Evolutionary conservation across 2,113 vertebrate species (phyloP), one percentile per base, ranked within the genome.

Genomic region (Laticauda laticaudata): DNA sequence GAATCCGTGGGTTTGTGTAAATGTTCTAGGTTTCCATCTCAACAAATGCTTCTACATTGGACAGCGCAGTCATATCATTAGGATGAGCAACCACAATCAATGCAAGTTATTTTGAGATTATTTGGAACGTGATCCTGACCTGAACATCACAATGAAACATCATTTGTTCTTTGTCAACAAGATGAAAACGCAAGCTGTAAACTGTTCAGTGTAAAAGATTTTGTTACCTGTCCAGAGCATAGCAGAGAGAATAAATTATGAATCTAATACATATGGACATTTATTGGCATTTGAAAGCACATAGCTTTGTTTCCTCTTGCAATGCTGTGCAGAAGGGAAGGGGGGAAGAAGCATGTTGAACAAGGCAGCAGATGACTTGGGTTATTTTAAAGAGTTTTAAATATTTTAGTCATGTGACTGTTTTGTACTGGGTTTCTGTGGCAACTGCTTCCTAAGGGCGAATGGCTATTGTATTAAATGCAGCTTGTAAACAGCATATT

Each of bases 331-430:
- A 96, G 96, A 95, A 96, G 94, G 96, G 7, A 51, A 2, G 26
- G 39, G 96, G 7, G 18, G 26, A 61, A 61, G 3, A 59, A 86
- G 88, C 8, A 23, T 86, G 56, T 4, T 86, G 92, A 90, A 87
- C 96, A 98, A 98, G 97, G 98, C 97, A 97, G 97, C 97, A 98
- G 97, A 97, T 97, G 97, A 97, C 97, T 97, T 97, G 97, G 97
- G 96, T 98, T 98, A 97, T 98, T 98, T 98, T 97, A 98, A 98
- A 98, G 98, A 98, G 97, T 98, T 98, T 98, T 97, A 98, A 98
- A 98, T 98, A 98, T 98, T 98, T 98, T 98, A 98, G 98, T 98
- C 98, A 98, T 97, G 98, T 98, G 97, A 98, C 97, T 98, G 98
- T 97, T 97, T 97, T 98, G 98, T 97, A 97, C 97, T 98, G 98